Percentiles rank a stretch among this genome's conserved stretches.
These are phyloP conservation scores for Pseudomyrmex pallidus DNA, from an alignment of 1,140 invertebrate species.

Conservation along the genomic window DNA sequence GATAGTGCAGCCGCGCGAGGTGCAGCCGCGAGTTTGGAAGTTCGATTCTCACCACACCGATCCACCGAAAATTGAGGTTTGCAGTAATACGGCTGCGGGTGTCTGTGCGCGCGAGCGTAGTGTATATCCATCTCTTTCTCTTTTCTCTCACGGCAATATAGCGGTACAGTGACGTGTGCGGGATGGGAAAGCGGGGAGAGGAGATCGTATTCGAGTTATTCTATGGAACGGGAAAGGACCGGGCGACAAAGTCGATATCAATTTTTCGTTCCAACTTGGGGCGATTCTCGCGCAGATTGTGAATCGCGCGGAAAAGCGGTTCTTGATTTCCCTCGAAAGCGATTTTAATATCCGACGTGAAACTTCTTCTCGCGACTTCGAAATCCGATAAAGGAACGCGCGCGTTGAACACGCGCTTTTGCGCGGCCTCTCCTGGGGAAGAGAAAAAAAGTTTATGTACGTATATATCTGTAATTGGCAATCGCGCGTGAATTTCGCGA, in stretches of 20 bases:
- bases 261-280: constrained; percentile 41
- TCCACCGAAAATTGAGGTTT: constrained; percentile 36
- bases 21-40: constrained; percentile 35
- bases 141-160: neutral
- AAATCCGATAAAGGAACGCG: too few relatives aligned
- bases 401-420: too few relatives aligned
- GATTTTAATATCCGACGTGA: constrained; percentile 34
- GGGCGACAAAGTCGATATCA: constrained; percentile 42
- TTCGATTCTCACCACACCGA: constrained; percentile 33
- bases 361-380: constrained; percentile 20
- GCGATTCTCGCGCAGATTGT: constrained; percentile 28
- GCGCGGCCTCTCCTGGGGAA: too few relatives aligned
- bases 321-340: constrained; percentile 41
- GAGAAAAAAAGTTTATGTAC: neutral
- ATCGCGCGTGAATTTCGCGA: neutral
- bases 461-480: neutral
- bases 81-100: constrained; percentile 15
- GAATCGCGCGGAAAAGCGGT: neutral
- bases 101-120: neutral
- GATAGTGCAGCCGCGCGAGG: constrained; percentile 43
- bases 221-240: neutral
- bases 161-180: neutral
- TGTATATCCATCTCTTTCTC: neutral
- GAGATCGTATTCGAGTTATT: constrained; percentile 11
- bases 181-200: neutral